phyloP scores from a whole-genome alignment of 2,797 vertebrate species.

The Lates japonicus region DNA sequence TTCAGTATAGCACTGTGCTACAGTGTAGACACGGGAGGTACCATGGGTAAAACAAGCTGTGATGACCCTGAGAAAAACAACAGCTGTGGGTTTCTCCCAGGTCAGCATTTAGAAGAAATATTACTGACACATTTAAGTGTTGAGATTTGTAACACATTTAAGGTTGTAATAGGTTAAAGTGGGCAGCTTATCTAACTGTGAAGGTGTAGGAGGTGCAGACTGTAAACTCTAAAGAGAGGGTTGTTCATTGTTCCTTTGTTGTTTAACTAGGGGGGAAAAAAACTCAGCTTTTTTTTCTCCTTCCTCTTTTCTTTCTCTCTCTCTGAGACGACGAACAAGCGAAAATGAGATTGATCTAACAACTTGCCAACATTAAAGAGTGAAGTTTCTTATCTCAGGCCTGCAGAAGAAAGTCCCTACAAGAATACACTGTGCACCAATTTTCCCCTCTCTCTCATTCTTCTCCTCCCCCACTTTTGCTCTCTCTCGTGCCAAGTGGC shows the following conservation, averaged over 20 bases:
- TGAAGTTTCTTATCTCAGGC: conserved; percentile 85
- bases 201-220: conserved; percentile 61
- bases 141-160: conserved; percentile 45
- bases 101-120: conserved; percentile 28
- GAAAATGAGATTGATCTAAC: conserved; percentile 64
- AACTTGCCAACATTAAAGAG: conserved; percentile 63
- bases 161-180: conserved; percentile 43
- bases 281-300: background rate
- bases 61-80: conserved; percentile 4
- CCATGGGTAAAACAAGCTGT: conserved; percentile 8
- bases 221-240: conserved; percentile 49
- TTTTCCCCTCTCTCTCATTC: conserved; percentile 74
- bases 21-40: background rate
- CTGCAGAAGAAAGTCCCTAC: conserved; percentile 86
- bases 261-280: conserved; percentile 36
- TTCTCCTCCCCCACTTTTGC: conserved; percentile 56
- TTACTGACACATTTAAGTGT: conserved; percentile 30
- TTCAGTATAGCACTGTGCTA: background rate
- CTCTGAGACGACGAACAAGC: conserved; percentile 38
- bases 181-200: conserved; percentile 44
- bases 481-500: conserved; percentile 84
- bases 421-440: conserved; percentile 81
- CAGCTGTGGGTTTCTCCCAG: conserved; percentile 39
- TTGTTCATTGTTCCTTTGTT: conserved; percentile 38
- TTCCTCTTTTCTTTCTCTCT: conserved; percentile 13